Conservation (phyloP, 23 tunicate species). For the Halocynthia roretzi region DNA sequence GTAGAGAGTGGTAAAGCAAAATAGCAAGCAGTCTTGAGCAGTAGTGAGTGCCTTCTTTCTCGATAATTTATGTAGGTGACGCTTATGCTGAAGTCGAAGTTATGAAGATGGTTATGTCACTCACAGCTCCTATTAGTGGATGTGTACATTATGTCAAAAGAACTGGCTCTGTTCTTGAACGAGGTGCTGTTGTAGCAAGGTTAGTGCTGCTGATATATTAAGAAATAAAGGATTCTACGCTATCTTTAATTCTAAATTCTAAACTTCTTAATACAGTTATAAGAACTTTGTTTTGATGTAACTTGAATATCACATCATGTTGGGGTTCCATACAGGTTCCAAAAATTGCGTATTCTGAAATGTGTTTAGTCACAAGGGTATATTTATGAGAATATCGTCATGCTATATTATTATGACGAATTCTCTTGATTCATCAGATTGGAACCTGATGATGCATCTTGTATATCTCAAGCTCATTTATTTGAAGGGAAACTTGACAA, state of each 20-base stretch:
- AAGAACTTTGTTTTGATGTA: background rate
- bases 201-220: background rate
- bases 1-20: no score
- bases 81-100: slow-evolving; percentile 92
- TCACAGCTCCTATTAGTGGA: slow-evolving; percentile 74
- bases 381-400: background rate
- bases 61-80: slow-evolving; percentile 30
- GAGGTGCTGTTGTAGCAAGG: slow-evolving; percentile 85
- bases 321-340: background rate
- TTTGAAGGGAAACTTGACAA: slow-evolving; percentile 50
- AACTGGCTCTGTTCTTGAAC: slow-evolving; percentile 87
- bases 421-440: slow-evolving; percentile 19
- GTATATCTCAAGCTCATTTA: slow-evolving; percentile 39
- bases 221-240: no score
- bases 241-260: no score
- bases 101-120: slow-evolving; percentile 99
- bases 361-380: no score
- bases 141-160: slow-evolving; percentile 76
- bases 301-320: background rate
- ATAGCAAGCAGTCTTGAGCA: background rate
- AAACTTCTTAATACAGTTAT: background rate
- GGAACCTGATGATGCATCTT: slow-evolving; percentile 76
- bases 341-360: background rate
- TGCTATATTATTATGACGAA: background rate
- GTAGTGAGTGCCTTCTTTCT: background rate